phyloP scores from a whole-genome alignment of 2,888 invertebrate genomes.

The Thumatha senex region DNA sequence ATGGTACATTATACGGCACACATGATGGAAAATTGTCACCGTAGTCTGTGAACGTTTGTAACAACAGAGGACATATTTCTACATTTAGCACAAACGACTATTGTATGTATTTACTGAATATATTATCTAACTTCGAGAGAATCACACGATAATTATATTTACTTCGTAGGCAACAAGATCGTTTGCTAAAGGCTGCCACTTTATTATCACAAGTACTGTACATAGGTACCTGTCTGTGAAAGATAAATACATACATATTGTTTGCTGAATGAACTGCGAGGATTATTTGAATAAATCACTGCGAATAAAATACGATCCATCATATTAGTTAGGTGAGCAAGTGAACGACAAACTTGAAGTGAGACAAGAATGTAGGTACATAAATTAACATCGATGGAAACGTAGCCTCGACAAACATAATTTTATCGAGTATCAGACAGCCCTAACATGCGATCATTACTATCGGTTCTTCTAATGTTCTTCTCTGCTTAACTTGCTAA shows the following conservation, averaged over 20 bases:
- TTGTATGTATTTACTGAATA: not conserved
- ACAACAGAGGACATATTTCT: too few relatives aligned
- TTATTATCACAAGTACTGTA: slow-evolving; percentile 5
- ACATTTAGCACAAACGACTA: not conserved
- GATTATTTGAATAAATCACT: slow-evolving; percentile 24
- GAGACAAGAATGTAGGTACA: slow-evolving; percentile 52
- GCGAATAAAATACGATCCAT: slow-evolving; percentile 9
- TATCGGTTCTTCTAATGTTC: slow-evolving; percentile 9
- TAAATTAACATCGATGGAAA: slow-evolving; percentile 58
- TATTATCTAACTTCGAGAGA: not conserved
- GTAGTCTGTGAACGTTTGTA: too few relatives aligned
- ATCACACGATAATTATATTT: not conserved
- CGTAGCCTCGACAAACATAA: slow-evolving; percentile 37
- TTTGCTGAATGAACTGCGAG: slow-evolving; percentile 5
- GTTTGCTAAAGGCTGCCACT: slow-evolving; percentile 5
- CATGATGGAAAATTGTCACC: too few relatives aligned
- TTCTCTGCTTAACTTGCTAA: slow-evolving; percentile 23
- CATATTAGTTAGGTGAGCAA: slow-evolving; percentile 35
- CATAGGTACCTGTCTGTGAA: not conserved
- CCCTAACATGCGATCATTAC: slow-evolving; percentile 27
- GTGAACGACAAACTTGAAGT: slow-evolving; percentile 50
- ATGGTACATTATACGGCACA: too few relatives aligned
- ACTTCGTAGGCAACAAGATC: not conserved
- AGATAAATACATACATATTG: slow-evolving; percentile 1
- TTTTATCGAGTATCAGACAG: slow-evolving; percentile 37